phyloP scores from a whole-genome alignment of 1,140 invertebrate genomes.

The Apis cerana region DNA sequence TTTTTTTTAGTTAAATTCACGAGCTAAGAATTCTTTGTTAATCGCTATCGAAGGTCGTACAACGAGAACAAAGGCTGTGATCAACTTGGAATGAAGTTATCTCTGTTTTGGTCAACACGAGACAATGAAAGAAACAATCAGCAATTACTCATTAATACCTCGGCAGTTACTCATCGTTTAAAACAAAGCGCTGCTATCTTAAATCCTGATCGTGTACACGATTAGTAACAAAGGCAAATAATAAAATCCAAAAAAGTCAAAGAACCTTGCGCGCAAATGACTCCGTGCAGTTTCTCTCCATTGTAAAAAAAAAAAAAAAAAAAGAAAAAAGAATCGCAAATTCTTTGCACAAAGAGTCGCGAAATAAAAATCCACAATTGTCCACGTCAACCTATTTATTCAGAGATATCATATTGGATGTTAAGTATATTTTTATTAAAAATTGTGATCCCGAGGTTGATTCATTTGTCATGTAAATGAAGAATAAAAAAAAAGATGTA shows the following conservation, averaged over 20 bases:
- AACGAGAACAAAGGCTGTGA: background rate
- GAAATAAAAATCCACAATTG: no score
- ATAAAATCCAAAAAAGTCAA: background rate
- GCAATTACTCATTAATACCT: conserved; percentile 57
- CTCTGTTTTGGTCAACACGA: conserved; percentile 14
- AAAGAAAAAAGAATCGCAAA: no score
- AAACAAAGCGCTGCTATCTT: conserved; percentile 29
- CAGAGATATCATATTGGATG: no score
- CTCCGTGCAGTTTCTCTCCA: background rate
- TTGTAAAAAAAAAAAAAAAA: background rate
- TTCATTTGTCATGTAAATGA: no score
- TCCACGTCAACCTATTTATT: no score
- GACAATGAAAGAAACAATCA: background rate
- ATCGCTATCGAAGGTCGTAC: no score
- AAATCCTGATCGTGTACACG: conserved; percentile 21
- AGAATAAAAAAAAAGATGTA: no score
- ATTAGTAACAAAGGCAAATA: conserved; percentile 27
- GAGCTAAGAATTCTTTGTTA: background rate
- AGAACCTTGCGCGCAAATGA: background rate
- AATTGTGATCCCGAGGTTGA: no score
- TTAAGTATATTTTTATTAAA: no score
- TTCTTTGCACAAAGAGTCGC: no score
- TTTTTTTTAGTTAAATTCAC: background rate
- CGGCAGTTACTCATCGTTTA: conserved; percentile 59
- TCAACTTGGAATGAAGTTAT: background rate